Conservation (phyloP, 2,113 vertebrate genomes). For the Petromus typicus region DNA sequence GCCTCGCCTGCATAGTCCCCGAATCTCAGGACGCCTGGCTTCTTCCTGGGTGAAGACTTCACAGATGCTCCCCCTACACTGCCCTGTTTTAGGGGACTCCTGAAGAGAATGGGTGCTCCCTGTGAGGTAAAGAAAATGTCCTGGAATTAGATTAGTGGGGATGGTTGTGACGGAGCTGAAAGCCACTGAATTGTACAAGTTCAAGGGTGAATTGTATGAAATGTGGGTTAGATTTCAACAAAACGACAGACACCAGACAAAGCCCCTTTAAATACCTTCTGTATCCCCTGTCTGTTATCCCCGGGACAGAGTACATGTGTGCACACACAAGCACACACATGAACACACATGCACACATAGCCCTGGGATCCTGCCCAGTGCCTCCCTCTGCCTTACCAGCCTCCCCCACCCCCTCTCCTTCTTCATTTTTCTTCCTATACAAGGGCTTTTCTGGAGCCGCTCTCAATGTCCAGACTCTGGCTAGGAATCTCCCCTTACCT, state of each 20-base stretch:
- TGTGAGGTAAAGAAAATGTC: background rate
- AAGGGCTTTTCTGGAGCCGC: background rate
- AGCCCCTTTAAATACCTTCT: background rate
- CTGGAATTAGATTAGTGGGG: background rate
- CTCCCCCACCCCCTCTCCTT: background rate
- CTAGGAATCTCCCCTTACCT: background rate
- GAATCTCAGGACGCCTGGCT: background rate
- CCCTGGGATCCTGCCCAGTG: background rate
- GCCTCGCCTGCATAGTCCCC: rapidly evolving
- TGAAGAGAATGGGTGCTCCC: background rate
- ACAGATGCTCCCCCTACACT: background rate
- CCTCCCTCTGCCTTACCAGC: background rate
- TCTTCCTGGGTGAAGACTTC: background rate
- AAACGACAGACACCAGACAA: background rate
- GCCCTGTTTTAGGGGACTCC: background rate
- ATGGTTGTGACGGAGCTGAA: background rate
- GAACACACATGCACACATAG: background rate
- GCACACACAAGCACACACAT: rapidly evolving
- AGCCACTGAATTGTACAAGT: background rate
- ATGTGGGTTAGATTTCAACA: background rate
- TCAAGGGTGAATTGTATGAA: background rate
- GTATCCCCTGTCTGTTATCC: background rate
- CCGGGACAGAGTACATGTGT: background rate
- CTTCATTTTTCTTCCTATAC: background rate
- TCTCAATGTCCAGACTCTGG: background rate